These are phyloP conservation scores for Cinara cedri DNA, from an alignment of 2,888 invertebrate genomes.

Conservation along the genomic window DNA sequence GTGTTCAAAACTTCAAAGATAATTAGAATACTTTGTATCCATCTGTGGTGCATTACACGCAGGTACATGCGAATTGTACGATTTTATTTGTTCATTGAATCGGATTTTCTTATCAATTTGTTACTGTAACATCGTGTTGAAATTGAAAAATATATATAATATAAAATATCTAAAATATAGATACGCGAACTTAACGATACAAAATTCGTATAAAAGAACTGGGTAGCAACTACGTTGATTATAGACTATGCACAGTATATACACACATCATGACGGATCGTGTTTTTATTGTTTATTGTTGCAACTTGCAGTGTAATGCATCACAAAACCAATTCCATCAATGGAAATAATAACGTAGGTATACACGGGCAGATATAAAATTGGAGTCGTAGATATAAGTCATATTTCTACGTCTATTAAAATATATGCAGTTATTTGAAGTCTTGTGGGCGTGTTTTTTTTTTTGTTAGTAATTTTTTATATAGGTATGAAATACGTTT, in stretches of 20 bases:
- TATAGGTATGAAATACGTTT: too few relatives aligned
- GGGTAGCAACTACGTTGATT: background rate
- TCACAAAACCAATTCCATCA: background rate
- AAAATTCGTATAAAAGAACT: background rate
- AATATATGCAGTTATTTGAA: background rate
- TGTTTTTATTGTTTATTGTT: conserved; percentile 8
- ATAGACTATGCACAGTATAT: background rate
- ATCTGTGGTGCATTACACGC: too few relatives aligned
- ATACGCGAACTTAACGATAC: background rate
- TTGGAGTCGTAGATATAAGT: background rate
- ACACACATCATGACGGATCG: background rate
- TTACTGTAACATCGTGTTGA: too few relatives aligned
- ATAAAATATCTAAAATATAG: too few relatives aligned
- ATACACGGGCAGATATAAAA: background rate
- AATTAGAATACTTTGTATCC: too few relatives aligned
- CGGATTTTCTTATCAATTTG: too few relatives aligned
- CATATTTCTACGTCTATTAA: conserved; percentile 17
- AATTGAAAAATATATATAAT: too few relatives aligned
- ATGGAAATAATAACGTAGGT: background rate
- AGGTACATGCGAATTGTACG: too few relatives aligned
- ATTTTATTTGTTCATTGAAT: too few relatives aligned
- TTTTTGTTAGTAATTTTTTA: too few relatives aligned
- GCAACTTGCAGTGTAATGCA: background rate
- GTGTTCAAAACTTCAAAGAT: too few relatives aligned
- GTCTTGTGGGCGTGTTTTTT: background rate